Conservation (phyloP, 2,797 vertebrate genomes). For the Tarsius wallacei region DNA sequence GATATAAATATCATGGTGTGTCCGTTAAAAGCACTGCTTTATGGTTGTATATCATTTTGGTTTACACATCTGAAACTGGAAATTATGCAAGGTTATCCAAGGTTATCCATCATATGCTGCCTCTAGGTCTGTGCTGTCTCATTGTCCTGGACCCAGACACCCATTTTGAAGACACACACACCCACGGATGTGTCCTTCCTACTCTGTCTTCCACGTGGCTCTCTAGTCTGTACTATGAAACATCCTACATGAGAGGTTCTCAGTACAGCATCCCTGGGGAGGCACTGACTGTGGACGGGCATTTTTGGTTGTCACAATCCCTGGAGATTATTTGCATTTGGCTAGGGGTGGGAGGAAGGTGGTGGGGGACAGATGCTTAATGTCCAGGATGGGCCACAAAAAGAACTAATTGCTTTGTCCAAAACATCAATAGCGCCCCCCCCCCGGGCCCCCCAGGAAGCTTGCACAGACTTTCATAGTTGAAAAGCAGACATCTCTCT, state of each 20-base stretch:
- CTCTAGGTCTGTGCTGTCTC: background rate
- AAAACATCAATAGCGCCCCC: background rate
- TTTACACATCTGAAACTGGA: background rate
- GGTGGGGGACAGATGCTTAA: background rate
- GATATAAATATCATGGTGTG: background rate
- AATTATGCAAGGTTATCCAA: background rate
- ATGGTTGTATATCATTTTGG: background rate
- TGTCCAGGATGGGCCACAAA: background rate
- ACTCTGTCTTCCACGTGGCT: background rate
- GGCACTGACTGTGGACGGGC: no score
- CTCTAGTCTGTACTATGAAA: background rate
- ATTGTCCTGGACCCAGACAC: background rate
- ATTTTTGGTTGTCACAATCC: background rate
- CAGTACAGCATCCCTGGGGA: background rate
- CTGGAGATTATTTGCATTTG: background rate
- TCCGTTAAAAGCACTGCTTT: background rate
- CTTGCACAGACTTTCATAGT: no score
- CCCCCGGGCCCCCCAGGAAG: background rate
- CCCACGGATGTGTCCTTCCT: accelerated
- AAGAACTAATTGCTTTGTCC: background rate
- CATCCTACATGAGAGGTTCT: background rate
- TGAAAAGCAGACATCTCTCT: background rate
- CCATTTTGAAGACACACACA: background rate
- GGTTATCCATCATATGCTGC: accelerated
- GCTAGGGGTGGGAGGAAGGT: no score